Conservation (phyloP, 2,888 invertebrate genomes). For the Andrena hattorfiana region DNA sequence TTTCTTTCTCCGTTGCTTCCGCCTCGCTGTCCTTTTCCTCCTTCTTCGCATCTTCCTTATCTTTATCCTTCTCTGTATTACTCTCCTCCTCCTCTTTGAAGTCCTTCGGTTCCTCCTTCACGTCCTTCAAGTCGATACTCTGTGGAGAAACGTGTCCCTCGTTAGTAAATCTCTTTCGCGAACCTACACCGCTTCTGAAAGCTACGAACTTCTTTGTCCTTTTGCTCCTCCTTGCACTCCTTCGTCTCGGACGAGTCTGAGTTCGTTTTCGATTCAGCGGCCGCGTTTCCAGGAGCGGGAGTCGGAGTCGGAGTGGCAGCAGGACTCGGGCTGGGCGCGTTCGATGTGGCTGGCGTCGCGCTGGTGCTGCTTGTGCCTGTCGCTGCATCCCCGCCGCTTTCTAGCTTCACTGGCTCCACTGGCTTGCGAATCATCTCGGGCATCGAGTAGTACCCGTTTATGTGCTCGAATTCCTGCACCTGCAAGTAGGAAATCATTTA, state of each 20-base stretch:
- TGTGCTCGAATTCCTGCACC: slow-evolving; percentile 99
- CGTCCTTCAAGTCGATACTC: slow-evolving; percentile 83
- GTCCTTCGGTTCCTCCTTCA: slow-evolving; percentile 81
- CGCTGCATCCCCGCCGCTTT: slow-evolving; percentile 76
- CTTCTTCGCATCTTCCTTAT: slow-evolving; percentile 83
- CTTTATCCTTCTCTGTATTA: slow-evolving; percentile 77
- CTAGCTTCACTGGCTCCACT: slow-evolving; percentile 88
- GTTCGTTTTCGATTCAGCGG: slow-evolving; percentile 74
- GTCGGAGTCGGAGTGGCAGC: slow-evolving; percentile 88
- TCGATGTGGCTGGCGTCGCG: slow-evolving; percentile 87
- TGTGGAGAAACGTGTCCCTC: slow-evolving; percentile 45
- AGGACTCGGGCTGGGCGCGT: slow-evolving; percentile 90
- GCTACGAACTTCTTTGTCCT: slow-evolving; percentile 76
- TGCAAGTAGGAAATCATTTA: slow-evolving; percentile 66
- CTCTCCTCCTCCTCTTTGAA: slow-evolving; percentile 79
- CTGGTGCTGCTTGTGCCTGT: slow-evolving; percentile 73
- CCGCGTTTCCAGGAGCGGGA: slow-evolving; percentile 56
- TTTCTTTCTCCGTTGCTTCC: slow-evolving; percentile 76
- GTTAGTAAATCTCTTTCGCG: not conserved
- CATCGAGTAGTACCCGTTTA: slow-evolving; percentile 99
- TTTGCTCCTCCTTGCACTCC: slow-evolving; percentile 78
- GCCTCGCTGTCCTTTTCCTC: slow-evolving; percentile 81
- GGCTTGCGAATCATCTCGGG: slow-evolving; percentile 95
- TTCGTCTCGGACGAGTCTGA: slow-evolving; percentile 75
- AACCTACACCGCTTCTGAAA: no score